Percentiles rank a stretch among this genome's conserved stretches.
phyloP scores from a whole-genome alignment of 2,113 vertebrate species.

The Tonatia bakeri region DNA sequence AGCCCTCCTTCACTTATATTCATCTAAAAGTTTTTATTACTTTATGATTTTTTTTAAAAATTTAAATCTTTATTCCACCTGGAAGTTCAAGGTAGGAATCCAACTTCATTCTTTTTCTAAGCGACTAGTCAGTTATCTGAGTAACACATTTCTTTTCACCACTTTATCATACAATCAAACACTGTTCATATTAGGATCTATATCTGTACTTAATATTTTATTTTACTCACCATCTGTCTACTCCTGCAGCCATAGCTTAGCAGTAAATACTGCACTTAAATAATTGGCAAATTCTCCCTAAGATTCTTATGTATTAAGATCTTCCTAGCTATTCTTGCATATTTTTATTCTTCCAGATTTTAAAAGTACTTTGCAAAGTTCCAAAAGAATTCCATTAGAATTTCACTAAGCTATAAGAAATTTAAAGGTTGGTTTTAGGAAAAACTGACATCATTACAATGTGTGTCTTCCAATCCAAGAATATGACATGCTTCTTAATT shows the following conservation, averaged over 20 bases:
- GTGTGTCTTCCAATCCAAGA: neutral
- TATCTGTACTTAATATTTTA: neutral
- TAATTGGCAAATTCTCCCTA: neutral
- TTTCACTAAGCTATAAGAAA: neutral
- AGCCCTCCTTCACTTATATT: neutral
- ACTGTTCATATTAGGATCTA: neutral
- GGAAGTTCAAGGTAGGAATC: conserved; percentile 7
- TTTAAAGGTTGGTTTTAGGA: neutral
- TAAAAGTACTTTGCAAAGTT: conserved; percentile 12
- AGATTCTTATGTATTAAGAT: neutral
- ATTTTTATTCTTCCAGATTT: conserved; percentile 23
- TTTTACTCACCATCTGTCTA: neutral
- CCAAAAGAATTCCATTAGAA: conserved; percentile 15
- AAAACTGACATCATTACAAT: neutral
- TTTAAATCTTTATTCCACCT: conserved; percentile 20
- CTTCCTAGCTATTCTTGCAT: neutral
- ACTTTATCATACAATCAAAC: neutral
- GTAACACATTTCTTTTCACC: conserved; percentile 1
- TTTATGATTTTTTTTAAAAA: neutral
- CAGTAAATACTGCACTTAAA: neutral
- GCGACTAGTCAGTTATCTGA: neutral
- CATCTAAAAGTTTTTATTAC: neutral
- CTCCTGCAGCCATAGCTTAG: neutral
- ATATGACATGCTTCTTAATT: neutral
- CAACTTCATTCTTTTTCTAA: conserved; percentile 2